phyloP scores from a whole-genome alignment of 2,888 invertebrate genomes.

The Lagria hirta region DNA sequence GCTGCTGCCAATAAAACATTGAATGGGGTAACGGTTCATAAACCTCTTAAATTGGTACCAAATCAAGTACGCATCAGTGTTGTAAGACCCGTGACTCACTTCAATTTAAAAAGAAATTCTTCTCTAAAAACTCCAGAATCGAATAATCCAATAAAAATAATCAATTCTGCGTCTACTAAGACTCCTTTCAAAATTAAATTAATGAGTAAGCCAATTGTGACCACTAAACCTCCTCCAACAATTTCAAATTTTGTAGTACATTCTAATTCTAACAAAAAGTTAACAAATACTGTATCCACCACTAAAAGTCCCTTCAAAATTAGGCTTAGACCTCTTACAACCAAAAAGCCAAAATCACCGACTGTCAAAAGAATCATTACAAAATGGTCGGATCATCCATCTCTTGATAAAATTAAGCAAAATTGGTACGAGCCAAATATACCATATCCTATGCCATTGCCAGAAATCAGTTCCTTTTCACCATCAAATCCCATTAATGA shows the following conservation, averaged over 20 bases:
- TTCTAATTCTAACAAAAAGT: no score
- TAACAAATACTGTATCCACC: conserved; percentile 5
- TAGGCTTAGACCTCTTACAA: conserved; percentile 4
- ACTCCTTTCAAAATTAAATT: conserved; percentile 16
- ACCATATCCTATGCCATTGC: conserved; percentile 45
- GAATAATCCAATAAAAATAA: conserved; percentile 5
- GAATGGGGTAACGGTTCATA: conserved; percentile 12
- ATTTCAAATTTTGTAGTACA: conserved; percentile 2
- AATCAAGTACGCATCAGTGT: conserved; percentile 6
- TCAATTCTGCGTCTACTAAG: not conserved
- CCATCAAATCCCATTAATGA: conserved; percentile 42
- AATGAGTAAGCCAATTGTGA: no score
- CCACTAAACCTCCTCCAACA: not conserved
- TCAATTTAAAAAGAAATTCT: no score
- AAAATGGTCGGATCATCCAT: conserved; percentile 59
- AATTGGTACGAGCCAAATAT: conserved; percentile 52
- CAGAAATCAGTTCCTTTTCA: conserved; percentile 48
- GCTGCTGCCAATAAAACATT: conserved; percentile 26
- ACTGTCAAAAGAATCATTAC: conserved; percentile 53
- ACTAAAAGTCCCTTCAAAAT: conserved; percentile 2
- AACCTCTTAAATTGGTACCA: conserved; percentile 4
- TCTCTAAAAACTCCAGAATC: not conserved
- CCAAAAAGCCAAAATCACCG: conserved; percentile 39
- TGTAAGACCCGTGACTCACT: conserved; percentile 6
- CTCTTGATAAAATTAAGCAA: conserved; percentile 54